phyloP scores from a whole-genome alignment of 2,797 vertebrate species.

The Zenarchopterus dispar region DNA sequence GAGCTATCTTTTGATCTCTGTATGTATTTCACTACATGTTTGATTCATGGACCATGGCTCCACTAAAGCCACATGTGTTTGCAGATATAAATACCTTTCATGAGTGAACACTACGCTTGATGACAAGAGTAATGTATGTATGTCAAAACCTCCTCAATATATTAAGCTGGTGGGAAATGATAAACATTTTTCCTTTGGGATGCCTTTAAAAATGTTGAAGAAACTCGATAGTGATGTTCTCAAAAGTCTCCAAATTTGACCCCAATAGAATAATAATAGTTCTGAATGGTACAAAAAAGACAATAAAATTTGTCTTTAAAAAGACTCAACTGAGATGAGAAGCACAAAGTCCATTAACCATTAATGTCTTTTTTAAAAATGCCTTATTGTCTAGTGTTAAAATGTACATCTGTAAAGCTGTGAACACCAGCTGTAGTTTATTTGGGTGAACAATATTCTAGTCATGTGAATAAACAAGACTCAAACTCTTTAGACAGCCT shows the following conservation, averaged over 20 bases:
- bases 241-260: neutral
- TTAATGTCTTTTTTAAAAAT: constrained; percentile 5
- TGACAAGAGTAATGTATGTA: neutral
- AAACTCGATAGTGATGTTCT: neutral
- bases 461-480: constrained; percentile 52
- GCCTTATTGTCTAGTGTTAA: constrained; percentile 20
- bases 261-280: neutral
- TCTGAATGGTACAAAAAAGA: neutral
- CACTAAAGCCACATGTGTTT: constrained; percentile 6
- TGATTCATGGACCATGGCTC: constrained; percentile 14
- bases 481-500: constrained; percentile 25
- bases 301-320: neutral
- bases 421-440: constrained; percentile 35
- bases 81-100: neutral
- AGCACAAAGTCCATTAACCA: neutral
- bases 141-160: constrained; percentile 8
- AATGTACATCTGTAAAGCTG: constrained; percentile 10
- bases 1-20: neutral
- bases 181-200: constrained; percentile 1
- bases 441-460: constrained; percentile 54
- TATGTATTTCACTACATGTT: constrained; percentile 12
- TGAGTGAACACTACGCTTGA: neutral
- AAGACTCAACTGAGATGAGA: neutral
- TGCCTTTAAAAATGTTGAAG: neutral
- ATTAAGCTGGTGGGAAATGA: constrained; percentile 13